phyloP scores from a whole-genome alignment of 2,888 invertebrate species.

The Clunio marinus region DNA sequence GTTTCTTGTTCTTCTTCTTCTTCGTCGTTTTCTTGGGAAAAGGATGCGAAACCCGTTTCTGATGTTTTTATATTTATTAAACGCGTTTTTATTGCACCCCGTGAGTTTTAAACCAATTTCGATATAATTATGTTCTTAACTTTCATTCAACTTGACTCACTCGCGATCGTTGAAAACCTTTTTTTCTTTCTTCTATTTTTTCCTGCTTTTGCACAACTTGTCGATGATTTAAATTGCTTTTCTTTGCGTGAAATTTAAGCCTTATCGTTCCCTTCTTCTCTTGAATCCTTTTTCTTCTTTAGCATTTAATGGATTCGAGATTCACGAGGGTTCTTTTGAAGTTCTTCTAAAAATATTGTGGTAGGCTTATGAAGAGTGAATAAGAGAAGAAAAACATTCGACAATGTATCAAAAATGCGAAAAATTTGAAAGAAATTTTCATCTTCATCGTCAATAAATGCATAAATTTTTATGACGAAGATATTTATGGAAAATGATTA shows the following conservation, averaged over 20 bases:
- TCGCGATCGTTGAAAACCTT: background rate
- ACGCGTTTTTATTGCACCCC: background rate
- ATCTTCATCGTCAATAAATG: too few species aligned
- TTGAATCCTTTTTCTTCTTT: background rate
- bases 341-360: background rate
- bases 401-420: background rate
- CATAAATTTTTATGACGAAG: too few species aligned
- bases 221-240: slow-evolving; percentile 9
- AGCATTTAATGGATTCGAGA: background rate
- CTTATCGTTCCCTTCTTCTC: background rate
- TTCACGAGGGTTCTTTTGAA: background rate
- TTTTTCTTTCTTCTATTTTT: background rate
- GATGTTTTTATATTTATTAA: background rate
- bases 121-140: slow-evolving; percentile 24
- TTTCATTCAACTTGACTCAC: background rate
- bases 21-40: background rate
- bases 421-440: background rate
- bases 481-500: too few species aligned
- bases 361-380: background rate
- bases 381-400: background rate
- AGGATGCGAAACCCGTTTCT: slow-evolving; percentile 14
- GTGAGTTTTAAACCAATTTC: background rate
- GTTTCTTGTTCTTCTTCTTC: too few species aligned
- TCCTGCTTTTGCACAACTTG: background rate
- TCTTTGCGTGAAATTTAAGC: background rate